Percentiles rank a stretch among this genome's conserved stretches.
Evolutionary conservation across 2,113 vertebrate species (phyloP).

Genomic region (Trachemys scripta): DNA sequence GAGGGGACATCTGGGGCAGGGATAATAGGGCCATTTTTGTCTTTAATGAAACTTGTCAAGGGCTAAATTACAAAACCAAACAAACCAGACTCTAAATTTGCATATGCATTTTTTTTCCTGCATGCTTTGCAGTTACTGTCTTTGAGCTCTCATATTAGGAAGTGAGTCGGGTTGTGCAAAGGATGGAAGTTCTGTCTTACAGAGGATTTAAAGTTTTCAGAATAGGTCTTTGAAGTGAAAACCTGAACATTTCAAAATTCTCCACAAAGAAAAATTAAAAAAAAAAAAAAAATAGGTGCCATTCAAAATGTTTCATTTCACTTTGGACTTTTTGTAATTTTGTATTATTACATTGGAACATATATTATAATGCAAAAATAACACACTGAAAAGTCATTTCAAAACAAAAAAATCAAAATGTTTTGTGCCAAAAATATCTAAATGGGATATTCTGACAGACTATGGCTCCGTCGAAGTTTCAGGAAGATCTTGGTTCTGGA

Average conservation of each 20-base stretch:
- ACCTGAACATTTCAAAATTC: neutral
- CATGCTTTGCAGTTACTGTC: neutral
- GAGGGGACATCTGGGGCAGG: neutral
- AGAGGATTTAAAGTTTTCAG: neutral
- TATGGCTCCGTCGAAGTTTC: neutral
- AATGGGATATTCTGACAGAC: neutral
- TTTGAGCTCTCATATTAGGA: neutral
- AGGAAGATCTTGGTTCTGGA: neutral
- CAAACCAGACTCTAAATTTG: neutral
- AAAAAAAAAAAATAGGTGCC: neutral
- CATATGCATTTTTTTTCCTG: neutral
- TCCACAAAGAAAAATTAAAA: neutral
- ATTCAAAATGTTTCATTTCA: neutral
- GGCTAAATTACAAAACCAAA: neutral
- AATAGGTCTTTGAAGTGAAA: neutral
- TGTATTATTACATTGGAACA: neutral
- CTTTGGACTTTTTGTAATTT: neutral
- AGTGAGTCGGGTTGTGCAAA: neutral
- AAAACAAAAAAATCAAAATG: neutral
- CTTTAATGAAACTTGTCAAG: rapidly evolving
- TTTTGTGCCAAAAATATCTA: neutral
- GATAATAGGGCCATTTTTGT: neutral
- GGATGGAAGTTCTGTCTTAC: neutral
- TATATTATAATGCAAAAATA: neutral
- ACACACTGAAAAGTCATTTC: neutral